A percentile compares a stretch with the other conserved stretches of the same genome.
Conservation (phyloP, 2,797 vertebrate genomes). For the Cetoscarus ocellatus region DNA sequence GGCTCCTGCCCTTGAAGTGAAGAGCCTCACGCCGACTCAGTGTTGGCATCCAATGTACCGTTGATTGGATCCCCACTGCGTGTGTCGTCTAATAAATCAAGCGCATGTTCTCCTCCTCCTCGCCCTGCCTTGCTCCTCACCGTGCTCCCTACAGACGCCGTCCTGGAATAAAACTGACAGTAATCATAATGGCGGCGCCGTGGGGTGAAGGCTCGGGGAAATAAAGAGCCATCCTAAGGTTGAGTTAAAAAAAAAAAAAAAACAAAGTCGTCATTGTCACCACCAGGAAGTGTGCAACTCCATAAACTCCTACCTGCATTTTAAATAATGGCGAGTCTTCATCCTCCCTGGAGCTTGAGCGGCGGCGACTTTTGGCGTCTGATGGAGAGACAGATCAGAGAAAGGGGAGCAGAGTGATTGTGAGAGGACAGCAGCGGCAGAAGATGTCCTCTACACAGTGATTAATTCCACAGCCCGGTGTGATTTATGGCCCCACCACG, state of each 20-base stretch:
- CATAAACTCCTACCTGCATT: conserved; percentile 72
- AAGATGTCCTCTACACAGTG: conserved; percentile 82
- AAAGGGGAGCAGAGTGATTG: conserved; percentile 72
- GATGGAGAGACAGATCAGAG: conserved; percentile 39
- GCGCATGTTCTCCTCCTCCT: conserved; percentile 18
- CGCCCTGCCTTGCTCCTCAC: conserved; percentile 32
- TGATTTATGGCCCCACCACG: conserved; percentile 83
- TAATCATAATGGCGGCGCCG: conserved; percentile 41
- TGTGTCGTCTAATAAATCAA: conserved; percentile 77
- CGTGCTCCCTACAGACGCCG: conserved; percentile 14
- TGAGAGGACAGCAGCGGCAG: conserved; percentile 73
- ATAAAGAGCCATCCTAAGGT: conserved; percentile 41
- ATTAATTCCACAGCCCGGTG: conserved; percentile 79
- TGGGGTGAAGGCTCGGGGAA: conserved; percentile 29
- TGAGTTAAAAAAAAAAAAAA: conserved; percentile 49
- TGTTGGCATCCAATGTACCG: conserved; percentile 68
- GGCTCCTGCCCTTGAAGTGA: conserved; percentile 67
- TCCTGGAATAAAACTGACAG: conserved; percentile 52
- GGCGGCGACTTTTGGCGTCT: conserved; percentile 38
- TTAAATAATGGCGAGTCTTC: conserved; percentile 51
- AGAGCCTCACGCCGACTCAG: conserved; percentile 48
- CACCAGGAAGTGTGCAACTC: conserved; percentile 34
- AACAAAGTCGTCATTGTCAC: conserved; percentile 39
- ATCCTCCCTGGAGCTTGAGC: conserved; percentile 49
- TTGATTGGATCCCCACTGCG: conserved; percentile 77